Evolutionary conservation across 2,113 vertebrate species (phyloP).

Genomic region (Hippoglossus stenolepis): DNA sequence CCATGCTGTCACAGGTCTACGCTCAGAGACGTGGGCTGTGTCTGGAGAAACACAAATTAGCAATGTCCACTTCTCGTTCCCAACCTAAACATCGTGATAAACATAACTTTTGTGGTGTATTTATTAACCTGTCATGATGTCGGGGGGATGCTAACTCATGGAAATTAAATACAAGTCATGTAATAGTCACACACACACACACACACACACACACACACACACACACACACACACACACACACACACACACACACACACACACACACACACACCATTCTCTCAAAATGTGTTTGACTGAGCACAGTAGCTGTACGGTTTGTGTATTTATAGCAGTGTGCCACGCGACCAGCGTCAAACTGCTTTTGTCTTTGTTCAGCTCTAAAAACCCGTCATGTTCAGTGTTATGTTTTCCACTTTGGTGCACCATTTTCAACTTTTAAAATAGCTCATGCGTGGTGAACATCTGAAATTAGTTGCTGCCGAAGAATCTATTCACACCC

Average conservation of each 20-base stretch:
- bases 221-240: not conserved
- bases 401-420: constrained; percentile 50
- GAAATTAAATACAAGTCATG: constrained; percentile 4
- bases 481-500: constrained; percentile 65
- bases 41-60: constrained; percentile 2
- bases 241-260: not conserved
- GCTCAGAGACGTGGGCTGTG: not conserved
- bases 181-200: not conserved
- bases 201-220: not conserved
- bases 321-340: constrained; percentile 14
- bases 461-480: constrained; percentile 72
- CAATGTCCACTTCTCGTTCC: constrained; percentile 3
- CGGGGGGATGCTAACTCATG: not conserved
- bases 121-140: constrained; percentile 18
- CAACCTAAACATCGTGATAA: constrained; percentile 14
- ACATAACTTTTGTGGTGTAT: constrained; percentile 11
- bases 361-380: constrained; percentile 2
- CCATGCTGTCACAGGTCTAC: constrained; percentile 13
- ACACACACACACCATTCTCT: not conserved
- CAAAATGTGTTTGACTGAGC: not conserved
- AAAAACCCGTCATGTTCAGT: constrained; percentile 1
- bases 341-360: constrained; percentile 18
- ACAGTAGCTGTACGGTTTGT: not conserved
- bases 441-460: constrained; percentile 56
- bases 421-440: constrained; percentile 55